Evolutionary conservation across 2,797 vertebrate species (phyloP).

Genomic region (Rhinogobio ventralis): DNA sequence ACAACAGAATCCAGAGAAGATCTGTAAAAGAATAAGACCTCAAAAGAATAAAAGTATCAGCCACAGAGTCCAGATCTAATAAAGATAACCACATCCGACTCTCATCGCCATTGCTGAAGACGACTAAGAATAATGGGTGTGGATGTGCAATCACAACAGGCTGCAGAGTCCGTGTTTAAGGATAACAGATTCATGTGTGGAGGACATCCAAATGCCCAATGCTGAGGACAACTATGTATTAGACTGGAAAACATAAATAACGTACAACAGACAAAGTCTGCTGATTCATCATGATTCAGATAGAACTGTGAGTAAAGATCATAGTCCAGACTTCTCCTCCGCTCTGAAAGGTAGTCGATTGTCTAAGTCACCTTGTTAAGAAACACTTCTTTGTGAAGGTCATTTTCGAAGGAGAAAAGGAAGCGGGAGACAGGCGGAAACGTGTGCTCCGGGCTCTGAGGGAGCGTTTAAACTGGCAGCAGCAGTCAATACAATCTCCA

Average conservation of each 20-base stretch:
- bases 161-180: not conserved
- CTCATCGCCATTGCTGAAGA: not conserved
- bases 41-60: not conserved
- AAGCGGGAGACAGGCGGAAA: not conserved
- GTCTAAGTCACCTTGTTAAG: slow-evolving; percentile 59
- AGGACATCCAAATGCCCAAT: slow-evolving; percentile 14
- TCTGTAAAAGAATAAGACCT: slow-evolving; percentile 30
- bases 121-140: not conserved
- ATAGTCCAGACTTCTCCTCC: slow-evolving; percentile 57
- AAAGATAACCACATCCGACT: not conserved
- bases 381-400: not conserved
- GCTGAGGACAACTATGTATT: slow-evolving; percentile 1
- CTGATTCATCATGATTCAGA: slow-evolving; percentile 53
- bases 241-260: slow-evolving; percentile 68
- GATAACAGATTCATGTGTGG: slow-evolving; percentile 10
- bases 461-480: slow-evolving; percentile 12
- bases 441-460: not conserved
- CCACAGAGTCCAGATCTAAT: not conserved
- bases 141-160: not conserved
- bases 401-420: not conserved
- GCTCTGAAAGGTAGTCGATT: slow-evolving; percentile 66
- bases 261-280: slow-evolving; percentile 58
- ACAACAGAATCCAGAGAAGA: slow-evolving; percentile 29
- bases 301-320: slow-evolving; percentile 42
- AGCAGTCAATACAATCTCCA: slow-evolving; percentile 25